Evolutionary conservation across 2,888 invertebrate species (phyloP).

Genomic region (Ormyrus rosae): DNA sequence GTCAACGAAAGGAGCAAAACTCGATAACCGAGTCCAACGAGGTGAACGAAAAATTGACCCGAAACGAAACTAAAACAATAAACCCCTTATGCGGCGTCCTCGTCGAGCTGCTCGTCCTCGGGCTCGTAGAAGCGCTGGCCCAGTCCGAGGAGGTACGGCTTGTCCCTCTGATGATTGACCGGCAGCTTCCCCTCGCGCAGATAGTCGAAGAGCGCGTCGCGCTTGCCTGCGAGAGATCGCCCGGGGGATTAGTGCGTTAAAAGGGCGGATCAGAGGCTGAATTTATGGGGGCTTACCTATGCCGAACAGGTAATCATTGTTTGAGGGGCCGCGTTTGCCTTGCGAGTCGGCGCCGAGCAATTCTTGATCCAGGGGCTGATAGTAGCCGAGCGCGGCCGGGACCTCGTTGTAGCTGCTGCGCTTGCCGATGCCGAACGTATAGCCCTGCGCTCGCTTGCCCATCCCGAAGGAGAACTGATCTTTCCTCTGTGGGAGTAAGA

Average conservation of each 20-base stretch:
- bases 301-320: slow-evolving; percentile 78
- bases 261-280: no score
- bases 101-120: slow-evolving; percentile 55
- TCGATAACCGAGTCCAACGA: no score
- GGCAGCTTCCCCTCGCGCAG: slow-evolving; percentile 58
- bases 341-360: slow-evolving; percentile 66
- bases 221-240: slow-evolving; percentile 27
- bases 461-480: slow-evolving; percentile 84
- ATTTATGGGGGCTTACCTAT: slow-evolving; percentile 77
- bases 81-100: slow-evolving; percentile 30
- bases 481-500: slow-evolving; percentile 75
- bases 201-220: slow-evolving; percentile 5
- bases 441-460: slow-evolving; percentile 79
- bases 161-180: slow-evolving; percentile 58
- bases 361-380: background rate
- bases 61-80: no score
- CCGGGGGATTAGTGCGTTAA: background rate
- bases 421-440: slow-evolving; percentile 67
- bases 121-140: slow-evolving; percentile 64
- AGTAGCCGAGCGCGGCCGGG: background rate
- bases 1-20: no score
- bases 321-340: slow-evolving; percentile 77
- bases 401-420: slow-evolving; percentile 57
- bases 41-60: no score
- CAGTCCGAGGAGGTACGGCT: slow-evolving; percentile 64